Conservation (phyloP, 1,140 invertebrate species). For the Zophobas atratus region DNA sequence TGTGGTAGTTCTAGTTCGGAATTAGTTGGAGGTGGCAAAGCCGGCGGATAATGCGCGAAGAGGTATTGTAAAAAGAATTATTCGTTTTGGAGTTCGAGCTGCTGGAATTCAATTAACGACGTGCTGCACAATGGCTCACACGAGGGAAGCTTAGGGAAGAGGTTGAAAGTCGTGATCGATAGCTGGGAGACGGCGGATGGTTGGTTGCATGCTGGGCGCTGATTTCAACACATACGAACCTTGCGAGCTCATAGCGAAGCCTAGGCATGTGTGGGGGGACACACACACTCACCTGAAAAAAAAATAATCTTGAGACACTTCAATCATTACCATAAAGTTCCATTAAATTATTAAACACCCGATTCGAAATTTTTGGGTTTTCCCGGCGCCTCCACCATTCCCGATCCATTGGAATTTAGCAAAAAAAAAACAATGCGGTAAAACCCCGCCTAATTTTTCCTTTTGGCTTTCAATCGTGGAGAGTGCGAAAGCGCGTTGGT, state of each 20-base stretch:
- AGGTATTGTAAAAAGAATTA: neutral
- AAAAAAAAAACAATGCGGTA: too few relatives aligned
- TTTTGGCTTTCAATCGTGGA: constrained; percentile 18
- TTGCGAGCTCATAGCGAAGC: constrained; percentile 65
- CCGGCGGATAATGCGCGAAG: neutral
- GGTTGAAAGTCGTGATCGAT: constrained; percentile 42
- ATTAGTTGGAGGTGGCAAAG: constrained; percentile 3
- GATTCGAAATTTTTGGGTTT: too few relatives aligned
- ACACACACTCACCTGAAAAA: constrained; percentile 65
- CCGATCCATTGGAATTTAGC: too few relatives aligned
- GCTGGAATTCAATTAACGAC: constrained; percentile 58
- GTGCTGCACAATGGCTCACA: constrained; percentile 49
- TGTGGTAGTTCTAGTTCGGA: constrained; percentile 22
- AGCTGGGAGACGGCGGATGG: neutral
- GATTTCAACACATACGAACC: constrained; percentile 59
- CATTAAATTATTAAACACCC: neutral
- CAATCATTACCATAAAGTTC: neutral
- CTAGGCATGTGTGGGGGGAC: constrained; percentile 62
- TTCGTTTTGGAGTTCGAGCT: constrained; percentile 47
- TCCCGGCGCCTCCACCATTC: too few relatives aligned
- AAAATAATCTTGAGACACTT: constrained; percentile 43
- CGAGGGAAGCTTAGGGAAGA: constrained; percentile 46
- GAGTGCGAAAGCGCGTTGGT: constrained; percentile 25
- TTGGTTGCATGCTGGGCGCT: constrained; percentile 6
- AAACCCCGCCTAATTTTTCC: neutral